Conservation (phyloP, 2,797 vertebrate genomes). For the Sebastes itinus region DNA sequence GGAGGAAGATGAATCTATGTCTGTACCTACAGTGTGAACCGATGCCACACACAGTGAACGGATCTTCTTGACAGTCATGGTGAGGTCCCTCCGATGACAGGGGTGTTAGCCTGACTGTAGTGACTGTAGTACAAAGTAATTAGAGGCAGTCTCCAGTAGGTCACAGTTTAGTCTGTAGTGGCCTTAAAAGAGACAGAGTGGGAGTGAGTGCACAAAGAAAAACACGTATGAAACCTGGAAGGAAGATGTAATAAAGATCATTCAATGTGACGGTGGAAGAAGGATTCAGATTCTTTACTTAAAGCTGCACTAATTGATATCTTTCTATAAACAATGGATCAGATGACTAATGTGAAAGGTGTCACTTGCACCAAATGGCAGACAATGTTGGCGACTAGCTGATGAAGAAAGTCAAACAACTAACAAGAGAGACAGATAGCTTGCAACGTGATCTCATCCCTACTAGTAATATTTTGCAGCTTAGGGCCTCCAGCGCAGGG, state of each 20-base stretch:
- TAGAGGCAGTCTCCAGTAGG: conserved; percentile 73
- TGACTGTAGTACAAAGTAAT: conserved; percentile 73
- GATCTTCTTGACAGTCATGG: conserved; percentile 50
- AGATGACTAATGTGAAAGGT: neutral
- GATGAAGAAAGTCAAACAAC: neutral
- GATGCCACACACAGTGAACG: conserved; percentile 74
- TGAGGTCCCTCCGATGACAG: conserved; percentile 64
- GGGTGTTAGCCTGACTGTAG: conserved; percentile 48
- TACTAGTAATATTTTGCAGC: too few relatives aligned
- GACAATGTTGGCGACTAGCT: neutral
- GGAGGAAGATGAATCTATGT: conserved; percentile 38
- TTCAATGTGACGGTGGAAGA: neutral
- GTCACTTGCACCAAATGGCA: neutral
- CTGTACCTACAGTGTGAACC: conserved; percentile 11
- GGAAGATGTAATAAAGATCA: conserved; percentile 7
- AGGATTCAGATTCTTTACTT: neutral
- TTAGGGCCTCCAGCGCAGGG: too few relatives aligned
- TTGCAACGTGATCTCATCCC: too few relatives aligned
- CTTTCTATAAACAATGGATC: neutral
- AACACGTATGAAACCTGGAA: conserved; percentile 6
- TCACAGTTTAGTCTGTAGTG: conserved; percentile 82
- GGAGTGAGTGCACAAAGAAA: conserved; percentile 59
- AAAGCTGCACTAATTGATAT: neutral
- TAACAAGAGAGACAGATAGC: neutral
- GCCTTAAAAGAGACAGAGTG: conserved; percentile 74